Base-by-base conservation (phyloP, 2,888 invertebrate genomes). In the Ectropis crepuscularia region DNA sequence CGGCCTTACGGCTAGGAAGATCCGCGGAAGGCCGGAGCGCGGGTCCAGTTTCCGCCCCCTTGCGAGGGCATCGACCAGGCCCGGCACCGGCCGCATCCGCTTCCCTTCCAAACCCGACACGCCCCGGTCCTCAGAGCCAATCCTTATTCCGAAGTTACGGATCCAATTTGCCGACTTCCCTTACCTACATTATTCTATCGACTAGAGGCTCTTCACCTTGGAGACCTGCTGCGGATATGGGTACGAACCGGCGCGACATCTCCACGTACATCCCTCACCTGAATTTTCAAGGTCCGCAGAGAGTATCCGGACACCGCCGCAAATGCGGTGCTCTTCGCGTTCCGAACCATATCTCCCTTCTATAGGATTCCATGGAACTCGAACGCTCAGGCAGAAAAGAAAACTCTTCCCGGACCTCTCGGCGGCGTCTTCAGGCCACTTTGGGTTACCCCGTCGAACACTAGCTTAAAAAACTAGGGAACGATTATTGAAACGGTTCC, bases 181-280 rank as follows among this genome's bases (percentile, higher is more conserved):
- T 94, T 94, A 94, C 92, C 94, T 94, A 94, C 94, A 94, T 95
- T 94, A 93, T 90, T 94, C 80, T 81, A 80, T 79, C 78, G 93
- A 94, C 94, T 93, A 94, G 94, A 95, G 94, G 94, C 94, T 94
- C 90, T 92, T 94, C 90, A 94, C 94, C 95, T 95, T 94, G 95
- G 95, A 95, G 94, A 95, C 95, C 95, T 95, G 95, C 94, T 95
- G 95, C 95, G 94, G 95, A 94, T 95, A 94, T 95, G 93, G 94
- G 95, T 95, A 95, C 94, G 94, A 93, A 77, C 78, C 83, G 78
- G 81, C 81, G 81, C 78, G 82, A 85, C 76, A 78, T 78, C 75
- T 86, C 77, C 77, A 78, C 71, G 82, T 83, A 77, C 76, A 80
- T 80, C 78, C 81, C 76, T 77, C 78, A 78, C 81, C 81, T 82